Evolutionary conservation across 2,113 vertebrate species (phyloP), one percentile per base, ranked within the genome.

Genomic region (Psittacara wagleri): DNA sequence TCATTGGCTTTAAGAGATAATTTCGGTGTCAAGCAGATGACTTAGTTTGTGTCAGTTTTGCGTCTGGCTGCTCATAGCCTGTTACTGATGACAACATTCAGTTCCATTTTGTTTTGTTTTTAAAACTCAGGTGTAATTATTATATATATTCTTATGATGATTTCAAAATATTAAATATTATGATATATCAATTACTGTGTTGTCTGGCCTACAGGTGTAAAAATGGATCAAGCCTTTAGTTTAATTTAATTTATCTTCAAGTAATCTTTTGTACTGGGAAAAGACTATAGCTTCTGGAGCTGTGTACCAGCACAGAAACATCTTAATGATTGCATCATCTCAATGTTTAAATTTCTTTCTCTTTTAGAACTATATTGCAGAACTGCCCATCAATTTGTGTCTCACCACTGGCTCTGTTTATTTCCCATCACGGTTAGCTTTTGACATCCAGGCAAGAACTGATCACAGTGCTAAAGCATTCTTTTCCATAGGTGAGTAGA

Each of bases 101-200:
- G 95, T 97, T 98, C 90, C 96, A 96, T 97, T 97, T 97, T 96
- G 95, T 96, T 97, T 97, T 97, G 95, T 97, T 97, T 97, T 90
- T 96, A 97, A 98, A 98, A 98, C 98, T 98, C 98, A 98, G 98
- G 98, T 98, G 98, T 98, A 98, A 97, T 97, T 98, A 98, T 97
- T 97, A 97, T 98, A 97, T 98, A 97, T 98, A 95, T 98, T 98
- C 96, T 98, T 98, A 97, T 24, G 77, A 96, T 97, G 84, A 97
- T 97, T 98, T 97, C 97, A 97, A 97, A 97, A 97, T 97, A 97
- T 97, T 97, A 97, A 98, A 96, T 98, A 95, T 94, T 96, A 95
- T 96, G 94, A 96, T 98, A 48, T 95, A 96, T 97, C 94, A 83
- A 52, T 96, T 95, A 96, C 90, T 97, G 95, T 97, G 96, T 97